A percentile compares a stretch with the other conserved stretches of the same genome.
phyloP scores from a whole-genome alignment of 2,113 vertebrate species.

The Pelodiscus sinensis region DNA sequence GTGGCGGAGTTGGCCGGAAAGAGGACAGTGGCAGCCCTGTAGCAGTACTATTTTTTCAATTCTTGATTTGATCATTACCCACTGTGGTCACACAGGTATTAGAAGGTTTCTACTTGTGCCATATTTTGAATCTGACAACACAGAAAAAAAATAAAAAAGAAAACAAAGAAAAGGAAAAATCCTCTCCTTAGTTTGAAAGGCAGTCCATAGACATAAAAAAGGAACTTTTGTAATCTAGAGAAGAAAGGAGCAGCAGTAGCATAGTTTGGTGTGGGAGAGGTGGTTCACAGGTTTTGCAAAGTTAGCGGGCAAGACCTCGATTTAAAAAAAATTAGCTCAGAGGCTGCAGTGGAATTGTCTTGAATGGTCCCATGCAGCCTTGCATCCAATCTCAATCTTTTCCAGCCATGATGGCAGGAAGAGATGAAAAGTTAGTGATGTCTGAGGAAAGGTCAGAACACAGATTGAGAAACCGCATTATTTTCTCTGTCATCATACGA shows the following conservation, averaged over 20 bases:
- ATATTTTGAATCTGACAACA: background rate
- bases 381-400: background rate
- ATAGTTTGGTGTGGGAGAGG: fast-evolving
- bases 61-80: background rate
- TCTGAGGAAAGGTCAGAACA: background rate
- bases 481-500: background rate
- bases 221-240: background rate
- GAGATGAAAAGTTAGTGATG: background rate
- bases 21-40: no score
- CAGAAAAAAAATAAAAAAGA: background rate
- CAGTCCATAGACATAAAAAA: background rate
- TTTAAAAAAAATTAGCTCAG: background rate
- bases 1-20: no score
- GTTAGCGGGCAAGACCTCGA: background rate
- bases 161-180: background rate
- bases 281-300: background rate
- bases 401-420: background rate
- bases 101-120: background rate
- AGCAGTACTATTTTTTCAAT: background rate
- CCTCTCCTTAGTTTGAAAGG: background rate
- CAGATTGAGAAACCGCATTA: background rate
- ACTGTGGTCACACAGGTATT: fast-evolving
- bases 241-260: background rate
- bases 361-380: background rate
- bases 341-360: background rate